Evolutionary conservation across 2,888 invertebrate species (phyloP).

Genomic region (Thymelicus lineola): DNA sequence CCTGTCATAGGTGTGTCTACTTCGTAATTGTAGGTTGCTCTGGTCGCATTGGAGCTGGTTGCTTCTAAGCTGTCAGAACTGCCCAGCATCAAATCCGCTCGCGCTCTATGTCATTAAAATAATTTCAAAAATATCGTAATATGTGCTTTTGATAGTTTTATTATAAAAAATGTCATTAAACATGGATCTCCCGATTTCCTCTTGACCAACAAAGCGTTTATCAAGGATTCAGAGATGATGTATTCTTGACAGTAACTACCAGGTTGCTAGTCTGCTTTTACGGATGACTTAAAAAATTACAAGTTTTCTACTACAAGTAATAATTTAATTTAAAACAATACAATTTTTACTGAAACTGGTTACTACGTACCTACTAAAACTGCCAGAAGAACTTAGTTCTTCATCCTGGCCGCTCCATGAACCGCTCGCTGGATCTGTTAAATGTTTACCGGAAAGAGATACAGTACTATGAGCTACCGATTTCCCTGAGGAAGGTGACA

Average conservation of each 20-base stretch:
- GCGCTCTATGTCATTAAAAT: constrained; percentile 54
- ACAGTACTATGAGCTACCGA: constrained; percentile 79
- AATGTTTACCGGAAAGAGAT: constrained; percentile 79
- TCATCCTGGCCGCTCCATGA: constrained; percentile 84
- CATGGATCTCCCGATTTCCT: neutral
- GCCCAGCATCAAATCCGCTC: constrained; percentile 85
- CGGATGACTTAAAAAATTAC: too few species aligned
- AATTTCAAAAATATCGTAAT: neutral
- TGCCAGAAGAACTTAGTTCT: constrained; percentile 81
- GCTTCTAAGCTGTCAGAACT: constrained; percentile 91
- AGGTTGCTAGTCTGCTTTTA: neutral
- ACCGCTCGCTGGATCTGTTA: constrained; percentile 84
- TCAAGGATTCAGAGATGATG: too few species aligned
- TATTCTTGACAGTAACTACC: too few species aligned
- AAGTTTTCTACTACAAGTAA: neutral
- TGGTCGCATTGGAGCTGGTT: constrained; percentile 92
- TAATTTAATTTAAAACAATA: too few species aligned
- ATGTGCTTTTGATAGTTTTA: neutral
- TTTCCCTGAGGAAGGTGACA: constrained; percentile 82
- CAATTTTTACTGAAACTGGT: too few species aligned
- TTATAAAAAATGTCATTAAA: neutral
- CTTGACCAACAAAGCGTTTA: neutral
- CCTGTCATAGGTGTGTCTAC: constrained; percentile 94
- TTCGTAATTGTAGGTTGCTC: constrained; percentile 93
- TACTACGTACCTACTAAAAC: constrained; percentile 74